Base-by-base conservation (phyloP, 2,888 invertebrate genomes). In the Tribolium freemani region DNA sequence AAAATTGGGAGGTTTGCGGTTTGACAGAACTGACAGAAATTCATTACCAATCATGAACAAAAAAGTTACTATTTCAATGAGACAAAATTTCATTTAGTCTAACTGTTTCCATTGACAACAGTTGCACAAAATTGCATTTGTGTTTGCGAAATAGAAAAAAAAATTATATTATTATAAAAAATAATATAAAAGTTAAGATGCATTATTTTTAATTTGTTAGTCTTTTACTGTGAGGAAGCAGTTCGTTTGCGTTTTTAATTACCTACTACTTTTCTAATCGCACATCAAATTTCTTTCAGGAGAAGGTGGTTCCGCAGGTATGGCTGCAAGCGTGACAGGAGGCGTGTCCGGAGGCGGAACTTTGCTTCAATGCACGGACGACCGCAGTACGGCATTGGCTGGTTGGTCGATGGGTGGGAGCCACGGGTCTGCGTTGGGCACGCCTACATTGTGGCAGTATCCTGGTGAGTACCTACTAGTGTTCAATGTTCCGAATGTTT, bases 371-470 rank as follows among this genome's bases (percentile, higher is more conserved):
- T 89, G 90, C 83, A 90, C 91, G 76, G 90, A 91, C 83, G 86
- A 91, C 87, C 85, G 90, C 87, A 88, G 89, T 84, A 86, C 88
- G 74, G 86, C 88, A 82, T 85, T 88, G 80, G 86, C 88, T 78
- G 87, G 87, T 82, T 87, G 88, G 85, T 84, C 88, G 82, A 87
- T 88, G 83, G 87, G 87, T 82, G 84, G 89, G 88, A 56, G 86
- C 85, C 90, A 89, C 78, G 84, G 86, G 81, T 87, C 88, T 83
- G 85, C 88, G 82, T 88, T 92, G 79, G 89, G 91, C 83, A 89
- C 92, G 83, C 91, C 92, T 64, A 91, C 94, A 69, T 90, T 94
- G 84, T 94, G 94, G 94, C 94, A 94, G 88, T 94, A 94, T 89
- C 93, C 94, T 71, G 89, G 91, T 90, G 89, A 91, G 91, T 90